A percentile compares a stretch with the other conserved stretches of the same genome.
These are phyloP conservation scores for Idaea biselata DNA, from an alignment of 2,888 invertebrate species.

Conservation along the genomic window DNA sequence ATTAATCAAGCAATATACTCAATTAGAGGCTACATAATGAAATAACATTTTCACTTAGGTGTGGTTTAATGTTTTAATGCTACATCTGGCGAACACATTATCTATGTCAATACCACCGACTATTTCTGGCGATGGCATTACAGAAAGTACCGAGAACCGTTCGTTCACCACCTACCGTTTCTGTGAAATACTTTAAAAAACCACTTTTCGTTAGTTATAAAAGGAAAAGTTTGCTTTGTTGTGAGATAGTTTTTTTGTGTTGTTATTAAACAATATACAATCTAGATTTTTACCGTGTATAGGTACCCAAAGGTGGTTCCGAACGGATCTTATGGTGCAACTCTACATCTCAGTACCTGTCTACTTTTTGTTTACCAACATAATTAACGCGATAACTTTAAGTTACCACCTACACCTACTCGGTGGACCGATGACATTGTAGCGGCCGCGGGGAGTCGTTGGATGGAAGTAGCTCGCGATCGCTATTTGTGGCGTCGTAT, in stretches of 20 bases:
- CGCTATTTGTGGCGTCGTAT: no score
- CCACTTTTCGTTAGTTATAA: neutral
- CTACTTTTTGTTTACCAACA: no score
- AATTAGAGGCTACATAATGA: neutral
- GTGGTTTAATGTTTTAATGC: constrained; percentile 2
- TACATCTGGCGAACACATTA: constrained; percentile 23
- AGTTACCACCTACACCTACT: no score
- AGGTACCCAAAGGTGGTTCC: no score
- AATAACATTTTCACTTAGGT: neutral
- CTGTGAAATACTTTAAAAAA: neutral
- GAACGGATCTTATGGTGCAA: no score
- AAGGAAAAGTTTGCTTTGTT: neutral
- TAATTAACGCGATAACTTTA: no score
- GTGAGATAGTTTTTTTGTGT: neutral
- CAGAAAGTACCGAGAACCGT: neutral
- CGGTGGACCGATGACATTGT: no score
- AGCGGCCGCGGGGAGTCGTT: no score
- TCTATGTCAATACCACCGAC: neutral
- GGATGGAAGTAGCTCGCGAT: no score
- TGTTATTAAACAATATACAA: neutral
- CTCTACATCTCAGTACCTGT: no score
- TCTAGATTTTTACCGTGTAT: no score
- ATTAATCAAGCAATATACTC: neutral
- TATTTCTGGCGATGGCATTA: neutral
- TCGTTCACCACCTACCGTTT: neutral